phyloP scores from a whole-genome alignment of 2,113 vertebrate species.

The Pygoscelis antarcticus region DNA sequence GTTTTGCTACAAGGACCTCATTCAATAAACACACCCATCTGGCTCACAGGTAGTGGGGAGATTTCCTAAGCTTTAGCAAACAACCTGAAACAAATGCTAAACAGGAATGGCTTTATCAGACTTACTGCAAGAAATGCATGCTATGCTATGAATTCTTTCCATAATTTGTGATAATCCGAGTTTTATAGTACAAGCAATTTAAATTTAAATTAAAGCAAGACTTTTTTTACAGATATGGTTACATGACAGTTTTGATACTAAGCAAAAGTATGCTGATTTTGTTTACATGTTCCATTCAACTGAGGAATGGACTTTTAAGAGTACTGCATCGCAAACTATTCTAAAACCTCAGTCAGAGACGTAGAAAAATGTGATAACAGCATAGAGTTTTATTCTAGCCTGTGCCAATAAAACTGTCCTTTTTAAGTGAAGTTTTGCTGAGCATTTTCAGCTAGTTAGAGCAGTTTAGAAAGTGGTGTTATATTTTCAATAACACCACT shows the following conservation, averaged over 20 bases:
- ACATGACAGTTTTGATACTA: neutral
- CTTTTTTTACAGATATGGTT: neutral
- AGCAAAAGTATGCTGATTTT: neutral
- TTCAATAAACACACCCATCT: neutral
- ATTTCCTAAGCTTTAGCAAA: neutral
- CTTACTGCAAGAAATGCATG: neutral
- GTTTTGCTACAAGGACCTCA: neutral
- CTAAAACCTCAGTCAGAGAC: neutral
- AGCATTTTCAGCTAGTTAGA: too few species aligned
- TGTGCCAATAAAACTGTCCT: neutral
- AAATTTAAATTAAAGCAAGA: neutral
- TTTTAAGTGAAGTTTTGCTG: neutral
- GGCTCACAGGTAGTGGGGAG: neutral
- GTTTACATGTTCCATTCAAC: neutral
- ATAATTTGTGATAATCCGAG: neutral
- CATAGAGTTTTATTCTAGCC: neutral
- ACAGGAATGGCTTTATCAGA: neutral
- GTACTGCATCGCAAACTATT: neutral
- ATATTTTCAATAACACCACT: neutral
- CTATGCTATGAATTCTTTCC: neutral
- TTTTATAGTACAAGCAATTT: neutral
- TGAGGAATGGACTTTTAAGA: neutral
- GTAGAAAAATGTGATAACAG: neutral
- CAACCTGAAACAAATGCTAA: neutral
- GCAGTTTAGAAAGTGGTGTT: too few species aligned